Percentiles rank a stretch among this genome's conserved stretches.
phyloP scores from a whole-genome alignment of 2,888 invertebrate species.

The Dromius quadrimaculatus region DNA sequence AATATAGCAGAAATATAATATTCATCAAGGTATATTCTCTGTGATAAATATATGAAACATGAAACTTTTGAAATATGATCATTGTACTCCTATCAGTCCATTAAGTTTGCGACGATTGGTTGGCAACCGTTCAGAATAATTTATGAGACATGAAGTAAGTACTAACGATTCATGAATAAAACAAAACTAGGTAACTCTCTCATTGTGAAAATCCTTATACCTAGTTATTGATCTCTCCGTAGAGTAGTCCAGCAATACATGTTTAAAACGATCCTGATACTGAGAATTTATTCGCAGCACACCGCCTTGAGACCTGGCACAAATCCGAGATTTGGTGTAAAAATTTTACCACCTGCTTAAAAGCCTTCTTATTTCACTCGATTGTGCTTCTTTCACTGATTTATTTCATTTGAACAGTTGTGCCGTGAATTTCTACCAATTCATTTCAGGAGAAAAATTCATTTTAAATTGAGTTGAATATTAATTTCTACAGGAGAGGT shows the following conservation, averaged over 20 bases:
- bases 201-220: too few species aligned
- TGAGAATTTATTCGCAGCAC: slow-evolving; percentile 11
- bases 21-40: too few species aligned
- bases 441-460: neutral
- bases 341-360: slow-evolving; percentile 27
- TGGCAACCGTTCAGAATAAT: too few species aligned
- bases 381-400: slow-evolving; percentile 6
- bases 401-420: slow-evolving; percentile 12
- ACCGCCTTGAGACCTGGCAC: neutral
- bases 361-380: slow-evolving; percentile 8
- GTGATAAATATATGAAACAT: too few species aligned
- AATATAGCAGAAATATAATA: too few species aligned
- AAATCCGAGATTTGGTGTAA: slow-evolving; percentile 22
- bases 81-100: too few species aligned
- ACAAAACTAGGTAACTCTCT: too few species aligned
- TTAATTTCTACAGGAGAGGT: too few species aligned
- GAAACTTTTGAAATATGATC: too few species aligned
- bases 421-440: slow-evolving; percentile 2
- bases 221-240: slow-evolving; percentile 22
- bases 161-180: too few species aligned
- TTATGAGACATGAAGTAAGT: too few species aligned
- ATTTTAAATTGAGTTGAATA: slow-evolving; percentile 25
- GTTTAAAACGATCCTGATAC: slow-evolving; percentile 28
- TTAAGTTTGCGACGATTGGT: too few species aligned
- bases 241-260: slow-evolving; percentile 6